Base-by-base conservation (phyloP, 1,140 invertebrate genomes). In the Drosophila leontia region DNA sequence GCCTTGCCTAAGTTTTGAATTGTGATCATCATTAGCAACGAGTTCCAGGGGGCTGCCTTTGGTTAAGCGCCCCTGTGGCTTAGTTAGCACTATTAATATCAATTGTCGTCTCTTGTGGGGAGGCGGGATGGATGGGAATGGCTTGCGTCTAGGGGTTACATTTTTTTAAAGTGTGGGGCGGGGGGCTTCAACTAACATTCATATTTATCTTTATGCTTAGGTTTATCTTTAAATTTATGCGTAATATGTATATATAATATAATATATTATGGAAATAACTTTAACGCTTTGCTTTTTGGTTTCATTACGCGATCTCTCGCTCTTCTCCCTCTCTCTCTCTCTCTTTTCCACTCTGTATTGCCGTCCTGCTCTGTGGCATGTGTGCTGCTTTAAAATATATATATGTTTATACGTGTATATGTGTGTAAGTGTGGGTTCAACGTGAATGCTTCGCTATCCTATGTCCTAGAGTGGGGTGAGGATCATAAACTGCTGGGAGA, bases 261-360 rank as follows among this genome's bases (percentile, higher is more conserved):
- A 71, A 60, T 72, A 65, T 65, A 82, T 74, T 81, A 80, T 84
- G 85, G 80, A 87, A 87, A 87, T 90, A 87, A 90, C 84, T 57
- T 90, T 87, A 75, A 87, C 68, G 68, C 48, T 82, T 81, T 78
- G 82, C 57, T 80, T 82, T 85, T 85, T 82, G 64, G 69, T 86
- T 82, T 86, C 61, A 61, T 48, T 42, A 34, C 50, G 48, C 75
- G 39, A 75, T 68, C 75, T 68, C 75, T 76, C 41, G 55, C 53
- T 67, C 37, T 62, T 34, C 51, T 13, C 29, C 39, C 51, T 13
- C 29, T 15, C 45, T 64, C 41, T 32, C 39, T 4, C 1, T 35
- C n/a, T 13, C n/a, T 13, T 29, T 29, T 29, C 26, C 26, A 8
- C 50, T 67, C 41, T 50, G 0, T 42, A 0, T 64, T 32, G 57